phyloP scores from a whole-genome alignment of 2,888 invertebrate genomes.

The Pantelozetes paolii region DNA sequence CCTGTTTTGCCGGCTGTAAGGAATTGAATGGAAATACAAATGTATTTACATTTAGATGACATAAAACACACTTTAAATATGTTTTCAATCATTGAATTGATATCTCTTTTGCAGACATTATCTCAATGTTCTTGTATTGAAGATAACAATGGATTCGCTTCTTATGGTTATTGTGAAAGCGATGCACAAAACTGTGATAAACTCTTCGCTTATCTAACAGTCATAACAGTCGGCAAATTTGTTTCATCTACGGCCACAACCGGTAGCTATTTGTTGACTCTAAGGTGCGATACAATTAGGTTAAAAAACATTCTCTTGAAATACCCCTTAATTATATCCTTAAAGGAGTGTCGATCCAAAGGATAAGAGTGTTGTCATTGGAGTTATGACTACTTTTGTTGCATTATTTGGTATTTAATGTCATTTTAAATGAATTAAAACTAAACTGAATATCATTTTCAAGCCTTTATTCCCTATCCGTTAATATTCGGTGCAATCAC shows the following conservation, averaged over 20 bases:
- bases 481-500: slow-evolving; percentile 47
- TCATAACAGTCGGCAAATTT: slow-evolving; percentile 43
- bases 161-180: slow-evolving; percentile 57
- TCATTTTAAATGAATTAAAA: neutral
- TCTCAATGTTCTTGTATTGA: slow-evolving; percentile 35
- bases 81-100: too few relatives aligned
- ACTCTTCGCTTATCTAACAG: slow-evolving; percentile 44
- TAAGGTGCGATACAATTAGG: slow-evolving; percentile 1
- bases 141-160: slow-evolving; percentile 41
- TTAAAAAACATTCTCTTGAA: neutral
- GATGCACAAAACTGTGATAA: slow-evolving; percentile 57
- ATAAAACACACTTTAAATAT: neutral
- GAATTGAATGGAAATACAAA: neutral
- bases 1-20: slow-evolving; percentile 41
- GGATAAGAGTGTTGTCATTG: slow-evolving; percentile 48
- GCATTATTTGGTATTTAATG: slow-evolving; percentile 45
- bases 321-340: neutral
- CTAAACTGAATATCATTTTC: too few relatives aligned
- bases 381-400: slow-evolving; percentile 45
- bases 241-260: slow-evolving; percentile 45
- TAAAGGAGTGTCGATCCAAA: slow-evolving; percentile 47
- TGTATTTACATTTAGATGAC: neutral
- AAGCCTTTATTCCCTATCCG: slow-evolving; percentile 48
- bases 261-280: slow-evolving; percentile 35
- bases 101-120: slow-evolving; percentile 44